Evolutionary conservation across 2,888 invertebrate genomes (phyloP).

Genomic region (Hedya salicella): DNA sequence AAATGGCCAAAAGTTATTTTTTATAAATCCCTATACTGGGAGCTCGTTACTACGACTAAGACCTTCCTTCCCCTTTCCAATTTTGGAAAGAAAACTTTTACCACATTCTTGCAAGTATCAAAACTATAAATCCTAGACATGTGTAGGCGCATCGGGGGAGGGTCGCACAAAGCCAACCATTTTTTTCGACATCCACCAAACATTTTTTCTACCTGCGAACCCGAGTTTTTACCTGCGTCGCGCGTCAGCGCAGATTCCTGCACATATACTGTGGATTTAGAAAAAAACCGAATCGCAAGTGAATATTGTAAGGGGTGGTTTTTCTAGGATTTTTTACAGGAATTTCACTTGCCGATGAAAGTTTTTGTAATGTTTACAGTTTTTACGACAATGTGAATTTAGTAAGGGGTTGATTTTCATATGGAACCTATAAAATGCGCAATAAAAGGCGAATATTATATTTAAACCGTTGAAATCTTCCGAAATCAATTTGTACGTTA

Average conservation of each 20-base stretch:
- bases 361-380: constrained; percentile 71
- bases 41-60: no score
- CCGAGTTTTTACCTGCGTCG: constrained; percentile 72
- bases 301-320: constrained; percentile 63
- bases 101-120: constrained; percentile 57
- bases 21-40: no score
- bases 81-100: no score
- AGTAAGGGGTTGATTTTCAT: constrained; percentile 16
- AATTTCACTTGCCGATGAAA: constrained; percentile 71
- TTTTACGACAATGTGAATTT: constrained; percentile 46
- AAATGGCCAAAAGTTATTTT: no score
- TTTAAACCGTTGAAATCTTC: no score
- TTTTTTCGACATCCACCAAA: constrained; percentile 72
- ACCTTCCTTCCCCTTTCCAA: no score
- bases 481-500: no score
- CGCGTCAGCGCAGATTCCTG: constrained; percentile 76
- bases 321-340: constrained; percentile 77
- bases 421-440: neutral
- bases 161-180: constrained; percentile 77
- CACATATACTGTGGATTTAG: constrained; percentile 62
- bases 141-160: constrained; percentile 78
- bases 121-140: constrained; percentile 47
- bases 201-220: constrained; percentile 84
- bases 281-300: constrained; percentile 59
- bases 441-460: neutral